These are phyloP conservation scores for Micrasema minimum DNA, from an alignment of 1,140 invertebrate species.

Conservation along the genomic window DNA sequence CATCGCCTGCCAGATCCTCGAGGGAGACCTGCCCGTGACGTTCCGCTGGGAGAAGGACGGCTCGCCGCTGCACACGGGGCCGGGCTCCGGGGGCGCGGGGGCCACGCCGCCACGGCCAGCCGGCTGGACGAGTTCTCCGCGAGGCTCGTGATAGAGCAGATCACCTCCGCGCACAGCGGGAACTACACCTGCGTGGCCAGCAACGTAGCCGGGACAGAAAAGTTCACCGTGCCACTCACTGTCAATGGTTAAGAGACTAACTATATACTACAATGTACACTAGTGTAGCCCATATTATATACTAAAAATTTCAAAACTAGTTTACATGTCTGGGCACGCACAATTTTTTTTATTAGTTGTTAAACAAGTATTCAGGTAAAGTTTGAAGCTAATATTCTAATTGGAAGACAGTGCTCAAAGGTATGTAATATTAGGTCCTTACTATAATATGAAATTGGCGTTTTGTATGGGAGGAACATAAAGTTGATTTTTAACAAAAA, in stretches of 20 bases:
- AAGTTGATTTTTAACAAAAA: too few species aligned
- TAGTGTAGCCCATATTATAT: too few species aligned
- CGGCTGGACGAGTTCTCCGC: conserved; percentile 89
- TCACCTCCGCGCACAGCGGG: conserved; percentile 83
- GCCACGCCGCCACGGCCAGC: conserved; percentile 68
- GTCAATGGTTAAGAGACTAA: conserved; percentile 90
- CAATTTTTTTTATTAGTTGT: too few species aligned
- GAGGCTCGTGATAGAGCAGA: conserved; percentile 87
- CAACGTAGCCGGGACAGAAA: conserved; percentile 83
- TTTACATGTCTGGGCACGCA: too few species aligned
- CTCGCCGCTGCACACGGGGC: conserved; percentile 68
- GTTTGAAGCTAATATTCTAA: too few species aligned
- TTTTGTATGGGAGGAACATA: too few species aligned
- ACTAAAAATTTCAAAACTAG: too few species aligned
- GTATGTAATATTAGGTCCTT: too few species aligned
- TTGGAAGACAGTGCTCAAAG: too few species aligned
- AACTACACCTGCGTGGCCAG: conserved; percentile 91
- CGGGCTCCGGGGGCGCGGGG: conserved; percentile 52
- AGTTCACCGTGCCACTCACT: conserved; percentile 79
- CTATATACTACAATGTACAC: too few species aligned
- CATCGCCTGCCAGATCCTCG: conserved; percentile 92
- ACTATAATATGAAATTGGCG: too few species aligned
- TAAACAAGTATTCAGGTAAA: too few species aligned
- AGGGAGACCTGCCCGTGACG: conserved; percentile 92
- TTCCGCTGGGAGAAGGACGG: conserved; percentile 89